Conservation (phyloP, 2,888 invertebrate genomes). For the Eremobia ochroleuca region DNA sequence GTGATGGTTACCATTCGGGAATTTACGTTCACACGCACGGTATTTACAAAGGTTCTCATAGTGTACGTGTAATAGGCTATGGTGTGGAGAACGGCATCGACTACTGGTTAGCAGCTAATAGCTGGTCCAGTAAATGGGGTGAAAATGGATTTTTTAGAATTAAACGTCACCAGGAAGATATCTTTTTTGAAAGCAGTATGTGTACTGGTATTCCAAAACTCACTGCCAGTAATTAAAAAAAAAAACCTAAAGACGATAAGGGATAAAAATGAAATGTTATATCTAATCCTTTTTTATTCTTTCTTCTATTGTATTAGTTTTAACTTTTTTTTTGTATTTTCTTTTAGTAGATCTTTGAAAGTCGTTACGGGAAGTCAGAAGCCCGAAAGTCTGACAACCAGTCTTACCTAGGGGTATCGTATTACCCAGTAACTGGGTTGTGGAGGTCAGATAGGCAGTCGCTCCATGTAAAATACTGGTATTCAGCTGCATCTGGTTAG, state of each 20-base stretch:
- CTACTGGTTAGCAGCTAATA: constrained; percentile 54
- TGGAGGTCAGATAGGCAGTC: no score
- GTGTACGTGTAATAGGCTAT: constrained; percentile 47
- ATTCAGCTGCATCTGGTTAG: no score
- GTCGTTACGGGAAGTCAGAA: no score
- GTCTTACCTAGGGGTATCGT: no score
- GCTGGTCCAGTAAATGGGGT: constrained; percentile 41
- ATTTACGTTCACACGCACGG: constrained; percentile 38
- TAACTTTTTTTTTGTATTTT: background rate
- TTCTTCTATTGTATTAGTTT: background rate
- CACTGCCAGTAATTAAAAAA: background rate
- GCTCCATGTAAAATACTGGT: no score
- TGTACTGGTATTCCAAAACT: constrained; percentile 19
- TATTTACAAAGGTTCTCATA: accelerated
- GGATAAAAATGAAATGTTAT: background rate
- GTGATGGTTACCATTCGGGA: constrained; percentile 21
- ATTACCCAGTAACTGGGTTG: no score
- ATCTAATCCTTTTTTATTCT: background rate
- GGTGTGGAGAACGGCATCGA: constrained; percentile 39
- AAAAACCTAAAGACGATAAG: background rate
- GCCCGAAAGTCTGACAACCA: no score
- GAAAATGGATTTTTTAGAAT: constrained; percentile 35
- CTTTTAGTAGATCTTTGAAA: no score
- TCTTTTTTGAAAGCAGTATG: constrained; percentile 7
- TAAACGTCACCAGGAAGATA: constrained; percentile 3